Conservation (phyloP, 2,113 vertebrate species). For the Protobothrops mucrosquamatus region DNA sequence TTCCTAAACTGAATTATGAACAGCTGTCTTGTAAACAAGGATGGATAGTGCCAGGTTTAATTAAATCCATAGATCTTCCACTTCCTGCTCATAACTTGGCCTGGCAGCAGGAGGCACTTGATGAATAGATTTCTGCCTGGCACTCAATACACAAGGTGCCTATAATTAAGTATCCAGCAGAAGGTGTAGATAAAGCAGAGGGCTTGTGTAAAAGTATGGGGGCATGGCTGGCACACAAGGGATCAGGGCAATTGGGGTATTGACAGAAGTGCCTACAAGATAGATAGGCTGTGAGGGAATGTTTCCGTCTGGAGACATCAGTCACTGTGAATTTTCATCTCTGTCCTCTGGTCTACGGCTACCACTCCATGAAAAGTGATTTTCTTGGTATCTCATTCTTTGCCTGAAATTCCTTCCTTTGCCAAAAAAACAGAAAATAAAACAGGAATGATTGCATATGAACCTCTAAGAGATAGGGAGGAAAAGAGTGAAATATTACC, state of each 20-base stretch:
- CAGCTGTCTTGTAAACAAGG: conserved; percentile 32
- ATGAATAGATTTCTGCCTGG: conserved; percentile 47
- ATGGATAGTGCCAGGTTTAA: conserved; percentile 52
- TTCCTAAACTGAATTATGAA: conserved; percentile 30
- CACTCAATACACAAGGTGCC: accelerated
- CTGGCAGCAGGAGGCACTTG: conserved; percentile 36
- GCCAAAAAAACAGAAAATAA: background rate
- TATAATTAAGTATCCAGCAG: conserved; percentile 17
- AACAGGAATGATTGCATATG: background rate
- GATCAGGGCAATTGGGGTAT: conserved; percentile 4
- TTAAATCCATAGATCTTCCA: conserved; percentile 66
- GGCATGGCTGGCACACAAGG: background rate
- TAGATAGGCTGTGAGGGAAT: background rate
- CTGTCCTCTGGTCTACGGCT: background rate
- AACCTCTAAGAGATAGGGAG: background rate
- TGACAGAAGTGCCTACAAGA: background rate
- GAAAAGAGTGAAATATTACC: background rate
- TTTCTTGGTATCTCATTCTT: background rate
- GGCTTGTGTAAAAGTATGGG: background rate
- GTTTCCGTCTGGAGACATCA: accelerated
- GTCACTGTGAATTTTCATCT: accelerated
- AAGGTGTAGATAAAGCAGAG: conserved; percentile 3
- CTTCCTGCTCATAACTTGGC: conserved; percentile 40
- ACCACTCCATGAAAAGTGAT: accelerated
- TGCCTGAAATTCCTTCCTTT: background rate